Percentiles rank a stretch among this genome's conserved stretches.
Conservation (phyloP, 2,888 invertebrate species). For the Cynaeus angustus region DNA sequence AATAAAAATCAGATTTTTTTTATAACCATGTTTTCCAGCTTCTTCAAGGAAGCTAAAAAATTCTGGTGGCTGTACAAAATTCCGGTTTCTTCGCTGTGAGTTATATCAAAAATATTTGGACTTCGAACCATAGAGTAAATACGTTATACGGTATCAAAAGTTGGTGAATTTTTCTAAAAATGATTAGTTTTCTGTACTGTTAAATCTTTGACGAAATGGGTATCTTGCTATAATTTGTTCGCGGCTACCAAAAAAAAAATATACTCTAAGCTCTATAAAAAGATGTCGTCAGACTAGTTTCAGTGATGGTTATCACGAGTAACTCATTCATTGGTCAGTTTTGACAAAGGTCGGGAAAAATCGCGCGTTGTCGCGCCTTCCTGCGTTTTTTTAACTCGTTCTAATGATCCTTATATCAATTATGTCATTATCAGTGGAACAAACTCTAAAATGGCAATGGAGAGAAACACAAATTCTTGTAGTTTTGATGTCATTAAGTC, state of each 20-base stretch:
- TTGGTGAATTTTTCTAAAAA: no score
- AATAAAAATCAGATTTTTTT: no score
- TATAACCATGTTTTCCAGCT: no score
- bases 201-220: no score
- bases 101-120: background rate
- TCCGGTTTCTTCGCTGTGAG: background rate
- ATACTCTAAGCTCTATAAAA: background rate
- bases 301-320: constrained; percentile 9
- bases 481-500: constrained; percentile 42
- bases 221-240: no score
- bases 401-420: constrained; percentile 1
- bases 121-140: no score
- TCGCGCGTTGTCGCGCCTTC: constrained; percentile 3
- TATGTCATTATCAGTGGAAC: constrained; percentile 31
- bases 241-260: no score
- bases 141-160: no score
- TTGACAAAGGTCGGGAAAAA: constrained; percentile 34
- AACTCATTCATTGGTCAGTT: no score
- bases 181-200: no score
- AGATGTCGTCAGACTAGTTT: constrained; percentile 31
- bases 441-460: constrained; percentile 14
- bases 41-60: no score
- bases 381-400: background rate
- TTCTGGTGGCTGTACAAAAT: no score
- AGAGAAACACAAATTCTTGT: constrained; percentile 33